Base-by-base conservation (phyloP, 2,888 invertebrate species). In the Lepidocyrtinus sp. region DNA sequence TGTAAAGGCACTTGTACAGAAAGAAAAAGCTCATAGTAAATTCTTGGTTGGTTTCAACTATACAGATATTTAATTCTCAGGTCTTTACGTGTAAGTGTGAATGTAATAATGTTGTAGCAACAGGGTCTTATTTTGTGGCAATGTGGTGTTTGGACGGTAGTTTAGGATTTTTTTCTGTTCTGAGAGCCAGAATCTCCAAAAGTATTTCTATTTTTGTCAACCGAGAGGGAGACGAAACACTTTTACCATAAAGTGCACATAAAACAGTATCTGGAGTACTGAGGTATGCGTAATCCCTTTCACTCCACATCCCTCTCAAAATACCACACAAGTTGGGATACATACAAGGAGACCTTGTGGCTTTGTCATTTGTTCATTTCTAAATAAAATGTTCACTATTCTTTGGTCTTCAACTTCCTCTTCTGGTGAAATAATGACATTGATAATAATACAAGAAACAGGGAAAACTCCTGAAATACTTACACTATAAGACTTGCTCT, bases 341-440 rank as follows among this genome's bases (percentile, higher is more conserved):
- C 17, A 22, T 21, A 45, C 17, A 36, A 36, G 36, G 36, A 36
- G 69, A 69, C 75, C 63, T 61, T 26, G 55, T 63, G 69, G 64
- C 36, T 46, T 25, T 46, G 50, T 71, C 65, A 36, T 36, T 36
- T 36, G 12, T 36, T 36, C 36, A 7, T 36, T 61, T 67, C 72
- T n/a, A n/a, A n/a, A n/a, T n/a, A 61, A 63, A 71, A 78, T 78
- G 71, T 72, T 65, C 67, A 78, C 63, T 63, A 78, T 78, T 78
- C 72, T 59, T 67, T 45, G 63, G 63, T 50, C 70, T 21, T 71
- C 71, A 59, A 72, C 63, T 72, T 72, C 72, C 72, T 72, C 24
- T 63, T 36, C 36, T 36, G 36, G 5, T 36, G 12, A 36, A 36
- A 72, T 45, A 55, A 73, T 36, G 36, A 12, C 36, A 7, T 12